Evolutionary conservation across 2,888 invertebrate genomes (phyloP), one percentile per base, ranked within the genome.

Genomic region (Didymodactylos carnosus): DNA sequence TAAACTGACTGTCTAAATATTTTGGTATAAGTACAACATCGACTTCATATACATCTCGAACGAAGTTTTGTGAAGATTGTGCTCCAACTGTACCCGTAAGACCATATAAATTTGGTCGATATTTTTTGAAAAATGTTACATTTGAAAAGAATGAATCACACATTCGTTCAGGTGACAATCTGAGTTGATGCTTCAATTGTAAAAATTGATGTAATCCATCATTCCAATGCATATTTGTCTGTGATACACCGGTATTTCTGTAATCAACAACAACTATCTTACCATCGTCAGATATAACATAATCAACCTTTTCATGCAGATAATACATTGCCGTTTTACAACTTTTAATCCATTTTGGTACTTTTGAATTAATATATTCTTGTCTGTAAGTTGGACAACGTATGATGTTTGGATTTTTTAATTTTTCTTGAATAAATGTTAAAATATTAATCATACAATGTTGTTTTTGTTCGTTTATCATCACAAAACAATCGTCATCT

Each of bases 1-100:
- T 11, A 23, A 46, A 46, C 2, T 10, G n/a, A 23, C 23, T 46
- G 23, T 46, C 23, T 1, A 46, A 10, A 46, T 46, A 46, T 23
- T 46, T 46, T 1, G 46, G 46, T n/a, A 46, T 11, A 46, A 10
- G 1, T 7, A 46, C 7, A n/a, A 11, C 23, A 23, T 75, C 39
- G 2, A 77, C 71, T 2, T 69, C 39, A 70, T 75, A 76, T 8
- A 69, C 51, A 35, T 23, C 70, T n/a, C 41, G 35, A 0, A 77
- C 70, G n/a, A 83, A 77, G 19, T 80, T 76, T 72, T 79, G 77
- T 75, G 82, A 82, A 0, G 75, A 77, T 13, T 78, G 62, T 0
- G 70, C 72, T 16, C 77, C 77, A 4, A 77, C 72, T 27, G 77
- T 77, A 7, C 77, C 77, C 19, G 77, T 72, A 11, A 77, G 53